Evolutionary conservation across 1,140 invertebrate genomes (phyloP).

Genomic region (Ptiloglossa arizonensis): DNA sequence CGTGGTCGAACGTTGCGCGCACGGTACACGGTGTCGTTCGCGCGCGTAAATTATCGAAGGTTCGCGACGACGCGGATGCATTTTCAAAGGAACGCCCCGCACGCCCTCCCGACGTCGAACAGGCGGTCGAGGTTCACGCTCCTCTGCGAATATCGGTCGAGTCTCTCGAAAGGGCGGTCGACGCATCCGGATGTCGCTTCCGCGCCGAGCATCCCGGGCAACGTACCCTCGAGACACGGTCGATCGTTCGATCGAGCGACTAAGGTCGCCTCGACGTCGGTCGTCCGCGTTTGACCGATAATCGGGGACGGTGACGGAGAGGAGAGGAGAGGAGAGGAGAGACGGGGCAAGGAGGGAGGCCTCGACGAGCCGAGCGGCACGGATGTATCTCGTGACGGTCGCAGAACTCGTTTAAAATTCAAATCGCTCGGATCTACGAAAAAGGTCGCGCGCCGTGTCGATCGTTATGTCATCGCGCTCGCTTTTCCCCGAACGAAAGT

Average conservation of each 20-base stretch:
- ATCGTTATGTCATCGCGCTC: conserved; percentile 15
- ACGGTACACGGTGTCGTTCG: too few species aligned
- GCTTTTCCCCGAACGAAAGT: not conserved
- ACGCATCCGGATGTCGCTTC: conserved; percentile 1
- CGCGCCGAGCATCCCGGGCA: not conserved
- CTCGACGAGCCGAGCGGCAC: not conserved
- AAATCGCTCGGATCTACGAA: not conserved
- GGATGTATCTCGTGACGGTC: not conserved
- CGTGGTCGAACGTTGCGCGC: too few species aligned
- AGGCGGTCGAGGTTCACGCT: too few species aligned
- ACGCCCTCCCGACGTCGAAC: too few species aligned
- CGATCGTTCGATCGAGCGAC: conserved; percentile 20
- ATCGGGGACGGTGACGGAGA: not conserved
- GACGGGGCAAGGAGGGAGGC: not conserved
- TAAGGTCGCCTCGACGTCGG: conserved; percentile 11
- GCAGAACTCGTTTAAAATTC: not conserved
- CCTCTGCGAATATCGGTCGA: not conserved
- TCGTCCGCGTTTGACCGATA: not conserved
- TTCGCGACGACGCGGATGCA: too few species aligned
- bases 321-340: too few species aligned
- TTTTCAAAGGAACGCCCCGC: too few species aligned
- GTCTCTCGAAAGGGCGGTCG: not conserved
- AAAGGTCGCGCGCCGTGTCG: not conserved
- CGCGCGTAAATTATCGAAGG: too few species aligned
- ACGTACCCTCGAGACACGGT: conserved; percentile 7